Base-by-base conservation (phyloP, 2,113 vertebrate genomes). In the Sminthopsis crassicaudata region DNA sequence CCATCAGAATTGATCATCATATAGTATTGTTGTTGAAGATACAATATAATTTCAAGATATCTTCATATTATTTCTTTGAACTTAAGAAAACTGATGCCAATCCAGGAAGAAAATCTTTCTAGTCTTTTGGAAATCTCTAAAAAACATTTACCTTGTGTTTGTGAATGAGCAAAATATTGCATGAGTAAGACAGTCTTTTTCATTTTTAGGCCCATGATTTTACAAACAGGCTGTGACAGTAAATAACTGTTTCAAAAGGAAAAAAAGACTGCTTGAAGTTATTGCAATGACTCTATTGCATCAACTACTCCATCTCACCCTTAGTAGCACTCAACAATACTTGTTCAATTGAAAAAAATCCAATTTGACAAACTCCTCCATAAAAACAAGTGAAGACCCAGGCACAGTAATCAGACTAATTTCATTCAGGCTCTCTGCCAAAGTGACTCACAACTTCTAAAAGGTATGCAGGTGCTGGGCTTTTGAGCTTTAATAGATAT, bases 61-160 rank as follows among this genome's bases (percentile, higher is more conserved):
- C 93, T 91, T 54, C 53, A 92, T 42, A 92, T 52, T 25, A 76
- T 46, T 91, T 22, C 93, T 96, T 97, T 46, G 25, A 93, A 92
- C 27, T 89, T 91, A 8, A 84, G 4, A 52, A 88, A 46, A 19
- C 48, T 10, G 27, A 27, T 54, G 14, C 2, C 94, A 84, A 95
- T 36, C 89, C 26, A 8, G 55, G 42, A 90, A 97, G 60, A 91
- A 95, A 95, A 92, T 16, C 89, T 0, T 94, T 92, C 48, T 90
- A 95, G 92, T 48, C 7, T 2, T 93, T 91, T 76, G 19, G 2
- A 90, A 93, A 90, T 92, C 46, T 26, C 67, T 89, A 91, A 23
- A 19, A 92, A 93, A 3, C 91, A 92, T 55, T 67, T 93, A 53
- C 93, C 57, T 84, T 94, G 24, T 52, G 53, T 93, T 90, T 30